phyloP scores from a whole-genome alignment of 2,888 invertebrate species.

The Dastarcus helophoroides region DNA sequence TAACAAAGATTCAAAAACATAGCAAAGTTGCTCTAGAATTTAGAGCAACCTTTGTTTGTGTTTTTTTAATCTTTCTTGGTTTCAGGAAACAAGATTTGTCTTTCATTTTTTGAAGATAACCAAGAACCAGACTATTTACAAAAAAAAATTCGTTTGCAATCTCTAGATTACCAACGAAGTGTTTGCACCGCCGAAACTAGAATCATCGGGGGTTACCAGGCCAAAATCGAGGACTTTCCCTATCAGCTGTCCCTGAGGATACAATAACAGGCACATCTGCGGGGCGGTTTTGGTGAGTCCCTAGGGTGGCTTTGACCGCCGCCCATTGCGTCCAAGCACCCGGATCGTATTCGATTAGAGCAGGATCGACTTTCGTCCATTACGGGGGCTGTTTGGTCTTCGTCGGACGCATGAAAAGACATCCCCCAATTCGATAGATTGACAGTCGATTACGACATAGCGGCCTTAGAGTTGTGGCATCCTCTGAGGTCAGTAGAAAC shows the following conservation, averaged over 20 bases:
- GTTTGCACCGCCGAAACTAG: too few relatives aligned
- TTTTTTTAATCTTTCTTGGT: too few relatives aligned
- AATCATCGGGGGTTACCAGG: conserved; percentile 1
- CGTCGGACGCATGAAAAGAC: background rate
- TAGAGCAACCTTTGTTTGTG: too few relatives aligned
- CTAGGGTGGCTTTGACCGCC: background rate
- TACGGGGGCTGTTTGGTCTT: background rate
- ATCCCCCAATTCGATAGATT: background rate
- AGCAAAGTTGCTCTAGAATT: too few relatives aligned
- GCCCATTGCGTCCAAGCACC: background rate
- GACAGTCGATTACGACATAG: background rate
- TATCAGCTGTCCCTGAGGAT: background rate
- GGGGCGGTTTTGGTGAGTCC: background rate
- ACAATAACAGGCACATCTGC: background rate
- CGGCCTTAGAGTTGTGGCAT: too few relatives aligned
- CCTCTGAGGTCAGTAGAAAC: too few relatives aligned
- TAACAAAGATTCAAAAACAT: too few relatives aligned
- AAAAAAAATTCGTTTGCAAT: too few relatives aligned
- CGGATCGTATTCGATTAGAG: background rate
- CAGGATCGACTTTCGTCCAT: background rate
- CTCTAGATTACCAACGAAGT: too few relatives aligned
- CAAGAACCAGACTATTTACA: too few relatives aligned
- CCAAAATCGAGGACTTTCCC: background rate
- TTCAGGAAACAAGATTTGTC: too few relatives aligned
- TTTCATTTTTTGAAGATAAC: too few relatives aligned